phyloP scores from a whole-genome alignment of 2,888 invertebrate genomes.

The Hirtodrosophila trivittata region DNA sequence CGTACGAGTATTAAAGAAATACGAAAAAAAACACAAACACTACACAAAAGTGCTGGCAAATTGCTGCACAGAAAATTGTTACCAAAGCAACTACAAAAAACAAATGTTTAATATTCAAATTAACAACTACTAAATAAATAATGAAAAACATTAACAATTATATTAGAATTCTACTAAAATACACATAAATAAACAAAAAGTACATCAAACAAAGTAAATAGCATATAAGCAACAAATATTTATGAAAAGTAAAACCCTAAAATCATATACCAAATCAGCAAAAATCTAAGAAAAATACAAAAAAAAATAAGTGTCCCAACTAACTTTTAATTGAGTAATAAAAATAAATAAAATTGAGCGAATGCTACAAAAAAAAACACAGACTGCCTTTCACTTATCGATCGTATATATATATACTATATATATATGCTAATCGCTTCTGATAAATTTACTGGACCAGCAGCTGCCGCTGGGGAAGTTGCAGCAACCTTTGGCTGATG shows the following conservation, averaged over 20 bases:
- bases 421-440: too few relatives aligned
- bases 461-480: too few relatives aligned
- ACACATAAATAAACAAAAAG: constrained; percentile 51
- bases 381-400: not conserved
- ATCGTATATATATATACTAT: too few relatives aligned
- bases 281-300: constrained; percentile 25
- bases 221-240: constrained; percentile 45
- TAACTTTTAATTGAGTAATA: constrained; percentile 78
- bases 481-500: too few relatives aligned
- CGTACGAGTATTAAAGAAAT: constrained; percentile 58
- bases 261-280: constrained; percentile 26
- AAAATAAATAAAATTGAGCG: constrained; percentile 66
- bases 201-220: constrained; percentile 58
- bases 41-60: constrained; percentile 30
- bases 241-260: constrained; percentile 35
- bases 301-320: constrained; percentile 70
- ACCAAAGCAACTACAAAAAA: constrained; percentile 45
- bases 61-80: constrained; percentile 56
- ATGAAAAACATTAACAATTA: constrained; percentile 60
- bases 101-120: constrained; percentile 71
- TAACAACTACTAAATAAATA: constrained; percentile 8
- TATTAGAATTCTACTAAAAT: constrained; percentile 65
- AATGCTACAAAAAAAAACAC: constrained; percentile 30
- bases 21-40: constrained; percentile 35
- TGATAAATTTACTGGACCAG: too few relatives aligned